Base-by-base conservation (phyloP, 2,113 vertebrate species). In the Suncus etruscus region DNA sequence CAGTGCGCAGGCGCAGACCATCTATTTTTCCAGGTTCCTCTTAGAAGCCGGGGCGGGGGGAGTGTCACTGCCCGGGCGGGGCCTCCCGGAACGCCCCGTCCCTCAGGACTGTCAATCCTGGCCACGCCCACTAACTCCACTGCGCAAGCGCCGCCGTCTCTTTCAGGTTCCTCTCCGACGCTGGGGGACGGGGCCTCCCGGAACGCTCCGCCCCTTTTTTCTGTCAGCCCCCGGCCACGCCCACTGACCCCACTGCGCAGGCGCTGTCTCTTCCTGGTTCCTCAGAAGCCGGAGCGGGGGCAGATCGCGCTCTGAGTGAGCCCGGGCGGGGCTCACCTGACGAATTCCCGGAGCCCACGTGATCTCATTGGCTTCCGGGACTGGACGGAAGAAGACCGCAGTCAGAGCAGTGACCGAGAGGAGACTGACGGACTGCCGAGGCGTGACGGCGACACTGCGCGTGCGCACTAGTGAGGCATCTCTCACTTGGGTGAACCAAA, bases 271-370 rank as follows among this genome's bases (percentile, higher is more conserved):
- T 0, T 68, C 10, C 8, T 0, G 11, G 0, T 18, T 61, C 24
- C 31, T 45, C 1, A 0, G 1, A 5, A 9, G 32, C 11, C 8
- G 0, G 18, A 39, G 1, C 0, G 18, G 32, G 32, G 22, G 0
- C 0, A 0, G 20, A 18, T 31, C 11, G 16, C 74, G 15, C 32
- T 20, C 10, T 31, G 24, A 8, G 45, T 0, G 32, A 1, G 10
- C 3, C 8, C 39, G 15, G 82, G 82, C 27, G 61, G 61, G 68
- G 66, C 29, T 27, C 3, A 9, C 6, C n/a, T 2, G 32, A 1
- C 0, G 0, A 14, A 11, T 0, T 25, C 39, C 2, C 24, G 9
- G 31, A 0, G 72, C 1, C 15, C 85, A 82, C 66, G 32, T 94
- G 95, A 83, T 15, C 58, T 2, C 8, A 2, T 1, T 0, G 48